Evolutionary conservation across 1,140 invertebrate species (phyloP).

Genomic region (Diprion similis): DNA sequence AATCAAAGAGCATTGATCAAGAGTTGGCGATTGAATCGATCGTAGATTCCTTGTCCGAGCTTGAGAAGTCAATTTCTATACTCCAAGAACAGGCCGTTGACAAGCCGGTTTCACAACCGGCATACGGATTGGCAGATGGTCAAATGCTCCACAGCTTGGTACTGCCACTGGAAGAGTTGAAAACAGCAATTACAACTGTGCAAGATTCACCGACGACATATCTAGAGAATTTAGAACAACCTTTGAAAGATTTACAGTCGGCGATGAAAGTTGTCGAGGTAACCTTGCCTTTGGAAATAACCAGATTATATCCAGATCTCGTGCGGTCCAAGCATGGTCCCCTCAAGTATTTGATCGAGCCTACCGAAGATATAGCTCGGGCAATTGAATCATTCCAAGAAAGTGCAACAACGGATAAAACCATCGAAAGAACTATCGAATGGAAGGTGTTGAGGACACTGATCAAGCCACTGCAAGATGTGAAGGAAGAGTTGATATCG

Average conservation of each 20-base stretch:
- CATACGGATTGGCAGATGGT: constrained; percentile 22
- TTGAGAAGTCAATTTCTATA: constrained; percentile 32
- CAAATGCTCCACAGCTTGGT: constrained; percentile 18
- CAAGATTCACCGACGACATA: constrained; percentile 28
- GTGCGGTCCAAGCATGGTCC: background rate
- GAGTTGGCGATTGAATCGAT: constrained; percentile 30
- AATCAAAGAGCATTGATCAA: constrained; percentile 16
- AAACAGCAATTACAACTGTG: constrained; percentile 26
- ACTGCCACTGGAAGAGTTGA: constrained; percentile 27
- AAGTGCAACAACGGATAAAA: constrained; percentile 14
- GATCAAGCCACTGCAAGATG: background rate
- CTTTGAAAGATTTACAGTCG: constrained; percentile 21
- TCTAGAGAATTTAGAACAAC: constrained; percentile 31
- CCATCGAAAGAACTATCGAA: background rate
- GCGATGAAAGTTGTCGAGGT: constrained; percentile 2
- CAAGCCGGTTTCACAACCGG: background rate
- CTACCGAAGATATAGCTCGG: background rate
- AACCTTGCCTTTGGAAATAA: background rate
- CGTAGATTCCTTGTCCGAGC: constrained; percentile 33
- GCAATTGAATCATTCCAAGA: background rate
- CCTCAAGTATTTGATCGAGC: background rate
- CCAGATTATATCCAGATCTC: background rate
- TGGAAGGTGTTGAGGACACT: background rate
- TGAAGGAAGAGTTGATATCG: background rate
- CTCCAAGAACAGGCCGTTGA: constrained; percentile 31